Conservation (phyloP, 1,140 invertebrate genomes). For the Panagrolaimus sp. region DNA sequence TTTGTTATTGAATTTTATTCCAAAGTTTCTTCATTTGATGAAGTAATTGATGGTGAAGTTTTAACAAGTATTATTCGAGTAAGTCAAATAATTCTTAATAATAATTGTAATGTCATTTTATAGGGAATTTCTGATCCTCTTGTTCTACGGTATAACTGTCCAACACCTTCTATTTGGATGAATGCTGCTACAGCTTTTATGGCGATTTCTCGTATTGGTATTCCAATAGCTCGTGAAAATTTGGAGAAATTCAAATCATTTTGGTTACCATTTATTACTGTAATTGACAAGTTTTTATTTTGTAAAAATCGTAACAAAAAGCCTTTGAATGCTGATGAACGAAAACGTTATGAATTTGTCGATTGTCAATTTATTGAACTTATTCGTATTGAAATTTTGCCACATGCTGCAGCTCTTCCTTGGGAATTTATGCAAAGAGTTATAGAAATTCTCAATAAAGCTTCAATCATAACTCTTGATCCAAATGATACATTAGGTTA, state of each 20-base stretch:
- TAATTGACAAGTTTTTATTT: slow-evolving; percentile 81
- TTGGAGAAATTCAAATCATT: slow-evolving; percentile 62
- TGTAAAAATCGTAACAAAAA: slow-evolving; percentile 73
- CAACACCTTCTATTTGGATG: slow-evolving; percentile 77
- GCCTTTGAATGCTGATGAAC: slow-evolving; percentile 49
- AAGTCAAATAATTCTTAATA: slow-evolving; percentile 14
- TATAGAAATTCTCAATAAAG: slow-evolving; percentile 81
- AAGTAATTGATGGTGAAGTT: slow-evolving; percentile 40
- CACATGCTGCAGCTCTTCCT: slow-evolving; percentile 72
- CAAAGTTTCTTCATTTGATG: slow-evolving; percentile 33
- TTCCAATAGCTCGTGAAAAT: slow-evolving; percentile 75
- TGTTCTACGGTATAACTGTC: slow-evolving; percentile 75
- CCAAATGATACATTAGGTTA: slow-evolving; percentile 53
- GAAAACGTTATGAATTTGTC: slow-evolving; percentile 49
- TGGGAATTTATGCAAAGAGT: slow-evolving; percentile 78
- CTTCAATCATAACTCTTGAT: slow-evolving; percentile 69
- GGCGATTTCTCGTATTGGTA: slow-evolving; percentile 72
- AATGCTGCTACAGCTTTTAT: slow-evolving; percentile 73
- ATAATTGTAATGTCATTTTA: slow-evolving; percentile 11
- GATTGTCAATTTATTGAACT: slow-evolving; percentile 72
- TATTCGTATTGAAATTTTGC: slow-evolving; percentile 76
- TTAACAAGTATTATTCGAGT: slow-evolving; percentile 49
- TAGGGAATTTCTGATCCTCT: slow-evolving; percentile 63
- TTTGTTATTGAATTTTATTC: slow-evolving; percentile 47
- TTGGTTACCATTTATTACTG: slow-evolving; percentile 77